Percentiles rank a stretch among this genome's conserved stretches.
Evolutionary conservation across 2,113 vertebrate genomes (phyloP).

Genomic region (Channa argus): DNA sequence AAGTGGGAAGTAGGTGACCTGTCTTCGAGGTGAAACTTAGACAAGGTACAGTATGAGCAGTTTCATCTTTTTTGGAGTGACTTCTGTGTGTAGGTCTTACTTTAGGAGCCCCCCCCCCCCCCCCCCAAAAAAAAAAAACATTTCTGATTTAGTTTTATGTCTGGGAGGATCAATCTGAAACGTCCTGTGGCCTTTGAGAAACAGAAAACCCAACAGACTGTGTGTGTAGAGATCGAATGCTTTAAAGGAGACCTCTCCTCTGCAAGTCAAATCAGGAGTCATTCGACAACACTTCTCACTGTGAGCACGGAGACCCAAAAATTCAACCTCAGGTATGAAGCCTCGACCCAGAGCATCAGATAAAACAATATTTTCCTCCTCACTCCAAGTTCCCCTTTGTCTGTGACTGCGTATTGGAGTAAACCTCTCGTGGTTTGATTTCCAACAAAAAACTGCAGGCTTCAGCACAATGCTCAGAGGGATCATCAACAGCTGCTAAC

Average conservation of each 20-base stretch:
- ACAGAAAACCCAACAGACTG: not conserved
- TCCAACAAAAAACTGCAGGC: not conserved
- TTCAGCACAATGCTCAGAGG: conserved; percentile 6
- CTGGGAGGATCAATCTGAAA: conserved; percentile 2
- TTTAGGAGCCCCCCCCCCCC: no score
- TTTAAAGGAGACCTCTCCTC: conserved; percentile 15
- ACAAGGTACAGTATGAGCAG: not conserved
- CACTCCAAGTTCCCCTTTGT: conserved; percentile 7
- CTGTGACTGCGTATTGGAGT: not conserved
- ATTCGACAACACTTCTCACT: conserved; percentile 13
- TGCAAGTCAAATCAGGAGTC: conserved; percentile 22
- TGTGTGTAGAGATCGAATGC: not conserved
- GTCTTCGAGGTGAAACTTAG: conserved; percentile 34
- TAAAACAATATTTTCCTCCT: conserved; percentile 35
- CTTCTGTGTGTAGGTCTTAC: not conserved
- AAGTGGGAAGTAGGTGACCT: conserved; percentile 51
- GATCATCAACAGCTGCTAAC: conserved; percentile 34
- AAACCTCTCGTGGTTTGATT: conserved; percentile 25
- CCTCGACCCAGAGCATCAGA: conserved; percentile 38
- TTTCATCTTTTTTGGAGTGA: conserved; percentile 1
- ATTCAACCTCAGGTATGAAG: conserved; percentile 43
- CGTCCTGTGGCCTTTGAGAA: not conserved
- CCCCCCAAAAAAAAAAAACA: not conserved
- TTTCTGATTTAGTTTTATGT: not conserved
- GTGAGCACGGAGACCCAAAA: conserved; percentile 11